A percentile compares a stretch with the other conserved stretches of the same genome.
phyloP scores from a whole-genome alignment of 2,888 invertebrate genomes.

The Dryadula phaetusa region DNA sequence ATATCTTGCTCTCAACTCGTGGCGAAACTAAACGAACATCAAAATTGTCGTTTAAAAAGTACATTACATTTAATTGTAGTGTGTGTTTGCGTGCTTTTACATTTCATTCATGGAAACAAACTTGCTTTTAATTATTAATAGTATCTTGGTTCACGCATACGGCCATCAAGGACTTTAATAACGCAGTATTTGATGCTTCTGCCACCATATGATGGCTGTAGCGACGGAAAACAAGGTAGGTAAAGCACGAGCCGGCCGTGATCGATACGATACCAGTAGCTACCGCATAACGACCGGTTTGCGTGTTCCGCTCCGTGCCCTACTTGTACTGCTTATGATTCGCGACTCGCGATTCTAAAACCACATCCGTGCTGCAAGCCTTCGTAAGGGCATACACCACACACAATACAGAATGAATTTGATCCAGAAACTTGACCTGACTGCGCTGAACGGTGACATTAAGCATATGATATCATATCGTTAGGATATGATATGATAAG shows the following conservation, averaged over 20 bases:
- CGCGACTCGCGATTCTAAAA: constrained; percentile 15
- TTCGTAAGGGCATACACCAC: neutral
- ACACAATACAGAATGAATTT: neutral
- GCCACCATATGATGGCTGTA: neutral
- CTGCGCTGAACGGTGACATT: no score
- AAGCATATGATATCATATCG: no score
- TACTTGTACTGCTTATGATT: constrained; percentile 32
- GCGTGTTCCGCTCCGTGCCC: constrained; percentile 39
- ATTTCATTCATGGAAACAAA: neutral
- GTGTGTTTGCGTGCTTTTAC: neutral
- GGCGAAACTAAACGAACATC: constrained; percentile 37
- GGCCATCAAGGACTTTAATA: no score
- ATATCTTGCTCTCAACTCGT: constrained; percentile 37
- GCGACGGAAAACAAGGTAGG: neutral
- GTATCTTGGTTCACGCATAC: no score
- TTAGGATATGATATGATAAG: no score
- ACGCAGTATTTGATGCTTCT: neutral
- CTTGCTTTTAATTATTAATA: neutral
- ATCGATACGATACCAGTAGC: constrained; percentile 39
- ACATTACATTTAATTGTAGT: neutral
- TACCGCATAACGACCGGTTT: constrained; percentile 43
- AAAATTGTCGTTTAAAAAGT: neutral
- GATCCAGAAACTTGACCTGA: neutral
- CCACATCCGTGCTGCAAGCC: neutral
- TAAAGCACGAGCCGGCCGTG: constrained; percentile 14